Conservation (phyloP, 2,888 invertebrate species). For the Adineta ricciae region DNA sequence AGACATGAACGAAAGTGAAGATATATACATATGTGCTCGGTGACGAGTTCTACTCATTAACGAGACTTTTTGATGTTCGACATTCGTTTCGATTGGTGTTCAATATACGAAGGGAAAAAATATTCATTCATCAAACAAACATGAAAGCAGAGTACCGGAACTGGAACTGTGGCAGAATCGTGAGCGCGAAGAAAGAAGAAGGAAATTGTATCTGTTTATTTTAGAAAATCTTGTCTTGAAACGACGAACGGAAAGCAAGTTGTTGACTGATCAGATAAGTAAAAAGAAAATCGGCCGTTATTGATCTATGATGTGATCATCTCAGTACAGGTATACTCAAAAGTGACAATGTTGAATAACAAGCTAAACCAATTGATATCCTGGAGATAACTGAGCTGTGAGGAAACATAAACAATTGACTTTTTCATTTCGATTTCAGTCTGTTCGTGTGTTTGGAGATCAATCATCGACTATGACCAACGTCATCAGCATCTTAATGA, state of each 20-base stretch:
- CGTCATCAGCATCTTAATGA: conserved; percentile 13
- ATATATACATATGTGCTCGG: background rate
- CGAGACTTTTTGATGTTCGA: background rate
- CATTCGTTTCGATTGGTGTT: background rate
- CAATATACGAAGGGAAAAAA: background rate
- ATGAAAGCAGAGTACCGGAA: background rate
- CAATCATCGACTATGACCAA: conserved; percentile 1
- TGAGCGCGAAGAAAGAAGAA: background rate
- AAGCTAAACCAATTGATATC: background rate
- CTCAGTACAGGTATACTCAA: background rate
- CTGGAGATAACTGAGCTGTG: background rate
- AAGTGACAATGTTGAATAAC: conserved; percentile 9
- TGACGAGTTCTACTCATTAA: background rate
- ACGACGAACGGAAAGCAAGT: background rate
- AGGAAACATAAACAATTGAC: background rate
- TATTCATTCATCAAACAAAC: background rate
- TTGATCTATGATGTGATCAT: background rate
- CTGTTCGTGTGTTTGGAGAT: background rate
- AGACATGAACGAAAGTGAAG: background rate
- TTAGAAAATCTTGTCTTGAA: background rate
- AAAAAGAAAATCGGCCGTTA: background rate
- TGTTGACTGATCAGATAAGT: conserved; percentile 7
- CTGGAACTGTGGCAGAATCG: background rate
- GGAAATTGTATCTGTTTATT: background rate
- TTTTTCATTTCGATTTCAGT: background rate